Base-by-base conservation (phyloP, 2,888 invertebrate genomes). In the Tetrapedia diversipes region DNA sequence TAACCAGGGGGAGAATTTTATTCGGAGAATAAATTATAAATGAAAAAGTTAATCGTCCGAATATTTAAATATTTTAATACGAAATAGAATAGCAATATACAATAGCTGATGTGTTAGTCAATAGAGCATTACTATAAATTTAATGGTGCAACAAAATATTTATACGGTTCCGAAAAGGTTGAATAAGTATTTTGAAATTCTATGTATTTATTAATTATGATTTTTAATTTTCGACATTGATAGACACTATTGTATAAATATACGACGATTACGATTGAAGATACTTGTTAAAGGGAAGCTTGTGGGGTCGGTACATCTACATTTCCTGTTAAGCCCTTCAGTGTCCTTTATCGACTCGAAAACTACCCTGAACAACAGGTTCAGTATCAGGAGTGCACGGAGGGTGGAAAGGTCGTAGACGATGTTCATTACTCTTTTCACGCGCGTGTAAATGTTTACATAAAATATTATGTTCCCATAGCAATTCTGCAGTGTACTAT, bases 351-450 rank as follows among this genome's bases (percentile, higher is more conserved):
- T 75, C 47, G 54, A 75, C 56, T 60, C 49, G 51, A 75, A 69
- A 41, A 70, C 45, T 81, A 54, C 54, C 66, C 39, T 49, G 67
- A 49, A 63, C 53, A 49, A 37, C 61, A 51, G 54, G 60, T 65
- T 43, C 37, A 61, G 81, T 86, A 84, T 57, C 81, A 84, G 83
- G 83, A 83, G 85, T 83, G 19, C 79, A 84, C 70, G 84, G 70
- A 66, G 75, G 66, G 59, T 45, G 56, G 72, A 45, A 67, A 83
- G 64, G 66, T 77, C 34, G 60, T 71, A 64, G 51, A 39, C 41
- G 29, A 61, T 63, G 71, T 53, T 77, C 43, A 37, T 66, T 68
- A 66, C 67, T n/a, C 37, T 71, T 74, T 72, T 56, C 49, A 53
- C 19, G 45, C 63, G 24, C 47, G n/a, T 19, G 11, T 27, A n/a